Evolutionary conservation across 1,140 invertebrate genomes (phyloP), one percentile per base, ranked within the genome.

Genomic region (Trinorchestia longiramus): DNA sequence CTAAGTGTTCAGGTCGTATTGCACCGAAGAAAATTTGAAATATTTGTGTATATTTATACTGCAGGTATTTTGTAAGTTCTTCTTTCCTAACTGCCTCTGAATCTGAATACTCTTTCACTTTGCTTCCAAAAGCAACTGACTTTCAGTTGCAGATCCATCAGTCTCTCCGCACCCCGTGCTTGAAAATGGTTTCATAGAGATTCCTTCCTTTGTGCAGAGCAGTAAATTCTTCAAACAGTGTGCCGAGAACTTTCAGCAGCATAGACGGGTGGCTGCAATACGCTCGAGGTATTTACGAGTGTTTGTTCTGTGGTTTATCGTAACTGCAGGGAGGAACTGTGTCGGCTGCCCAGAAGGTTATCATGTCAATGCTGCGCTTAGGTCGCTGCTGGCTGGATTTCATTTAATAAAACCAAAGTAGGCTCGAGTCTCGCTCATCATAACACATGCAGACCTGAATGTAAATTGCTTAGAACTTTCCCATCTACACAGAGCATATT

Each of bases 251-350:
- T 77, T 77, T 77, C 36, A 1, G 62, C 62, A 15, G 11, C 62
- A 77, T 36, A 77, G 62, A 77, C 62, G 62, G 62, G 11, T 77
- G 62, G 28, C 28, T 15, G 62, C 62, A 36, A 77, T 77, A 36
- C 62, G 62, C 62, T 77, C 62, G 62, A 77, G 62, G 62, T 77
- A 77, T 77, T 77, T 77, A 77, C 62, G 62, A 77, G 62, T 77
- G 62, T 77, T 77, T 77, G 62, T 77, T 11, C 62, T 19, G 62
- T 36, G 62, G 62, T 77, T 77, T 77, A 77, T 77, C 62, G 62
- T 77, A 77, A 36, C 62, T 23, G 62, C 62, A 77, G 11, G 62
- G 62, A 77, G 62, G 62, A 28, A 77, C 28, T 23, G 62, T 28
- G 11, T 23, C 15, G 62, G 62, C 62, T 77, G 11, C 62, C 28